Conservation (phyloP, 92 coral and sea anemone species). For the Porites cylindrica region DNA sequence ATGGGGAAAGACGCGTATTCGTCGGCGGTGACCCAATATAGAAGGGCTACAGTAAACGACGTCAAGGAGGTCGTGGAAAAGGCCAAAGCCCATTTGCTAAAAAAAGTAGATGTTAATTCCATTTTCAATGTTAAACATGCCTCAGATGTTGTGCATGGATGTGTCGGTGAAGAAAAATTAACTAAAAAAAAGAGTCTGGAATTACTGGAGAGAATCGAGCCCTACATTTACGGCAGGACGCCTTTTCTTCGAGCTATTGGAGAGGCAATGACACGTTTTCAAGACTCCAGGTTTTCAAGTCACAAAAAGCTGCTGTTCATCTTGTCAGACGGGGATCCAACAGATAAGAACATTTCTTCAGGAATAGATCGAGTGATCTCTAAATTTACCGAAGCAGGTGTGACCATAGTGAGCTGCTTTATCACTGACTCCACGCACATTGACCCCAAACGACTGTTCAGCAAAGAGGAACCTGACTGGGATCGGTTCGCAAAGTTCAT, state of each 20-base stretch:
- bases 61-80: background rate
- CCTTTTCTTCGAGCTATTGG: conserved; percentile 41
- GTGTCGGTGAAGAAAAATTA: conserved; percentile 46
- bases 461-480: conserved; percentile 24
- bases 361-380: background rate
- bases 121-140: background rate
- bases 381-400: conserved; percentile 18
- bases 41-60: too few species aligned
- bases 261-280: conserved; percentile 36
- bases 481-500: conserved; percentile 45
- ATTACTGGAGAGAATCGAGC: conserved; percentile 53
- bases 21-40: too few species aligned
- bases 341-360: conserved; percentile 26
- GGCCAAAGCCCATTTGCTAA: conserved; percentile 24
- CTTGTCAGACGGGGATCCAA: conserved; percentile 66
- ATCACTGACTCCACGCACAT: conserved; percentile 12
- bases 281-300: background rate
- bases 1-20: too few species aligned
- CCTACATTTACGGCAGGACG: conserved; percentile 66
- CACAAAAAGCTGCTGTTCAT: conserved; percentile 61
- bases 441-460: conserved; percentile 43
- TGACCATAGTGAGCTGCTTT: conserved; percentile 57
- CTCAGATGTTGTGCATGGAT: conserved; percentile 23
- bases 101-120: background rate
- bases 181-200: conserved; percentile 43